Base-by-base conservation (phyloP, 2,888 invertebrate species). In the Copidosoma aretas region DNA sequence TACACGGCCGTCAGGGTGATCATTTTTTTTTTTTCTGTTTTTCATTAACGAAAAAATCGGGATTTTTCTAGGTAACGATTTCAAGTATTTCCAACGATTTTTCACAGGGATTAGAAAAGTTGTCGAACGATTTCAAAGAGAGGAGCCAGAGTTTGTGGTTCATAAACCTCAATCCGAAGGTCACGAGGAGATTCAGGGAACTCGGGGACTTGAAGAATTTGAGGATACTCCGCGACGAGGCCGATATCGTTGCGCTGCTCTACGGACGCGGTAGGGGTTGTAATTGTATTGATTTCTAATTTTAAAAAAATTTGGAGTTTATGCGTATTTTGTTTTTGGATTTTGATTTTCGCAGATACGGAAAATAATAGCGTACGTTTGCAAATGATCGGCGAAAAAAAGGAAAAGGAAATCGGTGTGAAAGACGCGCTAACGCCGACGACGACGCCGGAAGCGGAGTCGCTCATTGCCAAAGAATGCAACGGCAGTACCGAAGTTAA, bases 1-100 rank as follows among this genome's bases (percentile, higher is more conserved):
- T 90, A 89, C 79, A 88, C 91, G 0, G 88, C 90, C 14, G 85
- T 87, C 10, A 88, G 90, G 84, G 89, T 89, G 80, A 46, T 46
- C 53, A 2, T 19, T 53, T 14, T 53, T 14, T 24, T 22, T n/a
- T 32, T 32, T 32, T 32, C 8, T 32, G 32, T 32, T 32, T 32
- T 8, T 3, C 32, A n/a, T n/a, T n/a, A 8, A 32, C 32, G 32
- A 3, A 32, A 32, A 32, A 8, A 32, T 32, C 32, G 32, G 32
- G n/a, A 41, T 41, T 46, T 46, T 46, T 46, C 8, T 46, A 39
- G n/a, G n/a, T n/a, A n/a, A n/a, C n/a, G n/a, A n/a, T n/a, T n/a
- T n/a, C n/a, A n/a, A n/a, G n/a, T n/a, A n/a, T n/a, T n/a, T n/a
- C n/a, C n/a, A 51, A 32, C 32, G n/a, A 15, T 43, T 56, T 46